Evolutionary conservation across 2,113 vertebrate genomes (phyloP).

Genomic region (Lathamus discolor): DNA sequence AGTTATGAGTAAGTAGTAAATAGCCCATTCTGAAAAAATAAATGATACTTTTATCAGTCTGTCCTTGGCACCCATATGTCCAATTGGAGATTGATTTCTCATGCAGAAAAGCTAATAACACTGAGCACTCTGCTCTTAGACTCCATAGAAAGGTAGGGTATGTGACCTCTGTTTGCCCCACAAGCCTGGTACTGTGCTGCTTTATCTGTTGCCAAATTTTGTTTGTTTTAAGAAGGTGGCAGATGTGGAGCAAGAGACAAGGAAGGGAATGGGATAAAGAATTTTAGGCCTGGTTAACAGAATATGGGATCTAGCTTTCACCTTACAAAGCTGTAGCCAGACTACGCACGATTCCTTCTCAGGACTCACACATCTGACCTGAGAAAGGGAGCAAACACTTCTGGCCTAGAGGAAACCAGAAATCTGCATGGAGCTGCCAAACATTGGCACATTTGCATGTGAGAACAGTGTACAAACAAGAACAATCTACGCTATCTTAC

Average conservation of each 20-base stretch:
- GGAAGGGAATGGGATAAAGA: neutral
- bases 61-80: neutral
- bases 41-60: neutral
- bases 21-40: slow-evolving; percentile 9
- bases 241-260: neutral
- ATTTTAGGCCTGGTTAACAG: neutral
- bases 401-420: neutral
- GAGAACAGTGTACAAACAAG: neutral
- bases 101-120: slow-evolving; percentile 27
- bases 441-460: neutral
- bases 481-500: neutral
- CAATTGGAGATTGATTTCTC: slow-evolving; percentile 11
- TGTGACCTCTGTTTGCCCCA: slow-evolving; percentile 4
- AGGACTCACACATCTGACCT: neutral
- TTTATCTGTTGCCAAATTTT: neutral
- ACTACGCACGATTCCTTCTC: neutral
- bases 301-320: neutral
- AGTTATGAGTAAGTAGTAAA: neutral
- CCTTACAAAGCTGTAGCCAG: neutral
- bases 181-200: neutral
- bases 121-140: slow-evolving; percentile 1
- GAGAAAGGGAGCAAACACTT: neutral
- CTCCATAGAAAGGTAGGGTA: neutral
- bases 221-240: neutral
- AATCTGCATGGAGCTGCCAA: neutral